phyloP scores from a whole-genome alignment of 1,140 invertebrate species.

The Metaphire vulgaris region DNA sequence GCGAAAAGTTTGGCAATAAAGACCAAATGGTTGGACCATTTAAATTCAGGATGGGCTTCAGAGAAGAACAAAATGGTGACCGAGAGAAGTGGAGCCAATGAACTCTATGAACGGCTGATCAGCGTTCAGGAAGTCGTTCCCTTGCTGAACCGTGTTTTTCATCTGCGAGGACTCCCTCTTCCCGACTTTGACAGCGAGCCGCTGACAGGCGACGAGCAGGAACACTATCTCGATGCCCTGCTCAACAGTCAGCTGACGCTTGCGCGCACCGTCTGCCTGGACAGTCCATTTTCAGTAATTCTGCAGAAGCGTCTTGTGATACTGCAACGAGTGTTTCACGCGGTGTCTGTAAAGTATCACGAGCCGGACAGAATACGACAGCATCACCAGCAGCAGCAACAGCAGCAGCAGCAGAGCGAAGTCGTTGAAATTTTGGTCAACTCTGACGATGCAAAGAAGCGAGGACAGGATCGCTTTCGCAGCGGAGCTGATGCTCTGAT shows the following conservation, averaged over 20 bases:
- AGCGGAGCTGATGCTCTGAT: slow-evolving; percentile 58
- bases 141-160: slow-evolving; percentile 48
- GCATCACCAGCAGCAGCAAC: slow-evolving; percentile 11
- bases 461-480: slow-evolving; percentile 31
- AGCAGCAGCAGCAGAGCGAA: not conserved
- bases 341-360: slow-evolving; percentile 58
- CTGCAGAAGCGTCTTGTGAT: slow-evolving; percentile 58
- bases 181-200: slow-evolving; percentile 53
- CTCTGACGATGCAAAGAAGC: not conserved
- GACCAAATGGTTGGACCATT: slow-evolving; percentile 57
- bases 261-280: slow-evolving; percentile 55
- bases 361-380: slow-evolving; percentile 48
- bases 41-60: slow-evolving; percentile 57
- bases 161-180: slow-evolving; percentile 50
- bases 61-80: slow-evolving; percentile 59
- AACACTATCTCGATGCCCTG: slow-evolving; percentile 55
- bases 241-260: slow-evolving; percentile 57
- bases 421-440: not conserved
- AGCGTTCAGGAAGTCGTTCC: slow-evolving; percentile 56
- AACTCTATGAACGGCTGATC: slow-evolving; percentile 57
- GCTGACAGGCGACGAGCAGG: slow-evolving; percentile 53
- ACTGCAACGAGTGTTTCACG: slow-evolving; percentile 60
- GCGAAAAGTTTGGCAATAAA: slow-evolving; percentile 35
- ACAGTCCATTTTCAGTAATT: slow-evolving; percentile 57
- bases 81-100: slow-evolving; percentile 54